These are phyloP conservation scores for Notothenia rossii DNA, from an alignment of 2,113 vertebrate species.

Conservation along the genomic window DNA sequence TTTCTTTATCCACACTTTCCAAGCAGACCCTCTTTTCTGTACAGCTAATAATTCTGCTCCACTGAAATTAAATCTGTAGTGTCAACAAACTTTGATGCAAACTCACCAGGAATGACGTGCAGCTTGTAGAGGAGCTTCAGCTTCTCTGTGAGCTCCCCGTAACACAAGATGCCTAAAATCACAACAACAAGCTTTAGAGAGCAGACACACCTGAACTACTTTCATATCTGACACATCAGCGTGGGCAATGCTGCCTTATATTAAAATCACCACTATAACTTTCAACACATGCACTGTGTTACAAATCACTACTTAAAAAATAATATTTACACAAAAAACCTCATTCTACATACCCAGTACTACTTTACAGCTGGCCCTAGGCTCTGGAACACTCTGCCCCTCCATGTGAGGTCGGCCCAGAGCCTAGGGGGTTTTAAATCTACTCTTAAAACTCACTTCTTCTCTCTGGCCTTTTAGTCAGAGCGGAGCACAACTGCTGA, in stretches of 20 bases:
- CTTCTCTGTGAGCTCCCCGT: slow-evolving; percentile 95
- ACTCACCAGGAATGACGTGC: slow-evolving; percentile 94
- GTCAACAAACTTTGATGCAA: background rate
- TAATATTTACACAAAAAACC: no score
- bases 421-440: no score
- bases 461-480: no score
- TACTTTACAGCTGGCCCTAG: no score
- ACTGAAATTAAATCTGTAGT: background rate
- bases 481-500: no score
- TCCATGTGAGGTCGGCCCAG: no score
- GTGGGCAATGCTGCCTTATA: background rate
- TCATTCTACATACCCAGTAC: no score
- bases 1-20: slow-evolving; percentile 20
- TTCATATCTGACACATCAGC: background rate
- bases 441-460: no score
- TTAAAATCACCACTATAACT: background rate
- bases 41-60: slow-evolving; percentile 1
- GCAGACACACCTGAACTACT: background rate
- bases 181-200: slow-evolving; percentile 13
- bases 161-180: slow-evolving; percentile 90
- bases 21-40: background rate
- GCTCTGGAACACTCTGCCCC: no score
- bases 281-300: background rate
- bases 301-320: background rate
- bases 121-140: slow-evolving; percentile 96